These are phyloP conservation scores for Tinea trinotella DNA, from an alignment of 2,888 invertebrate genomes.

Conservation along the genomic window DNA sequence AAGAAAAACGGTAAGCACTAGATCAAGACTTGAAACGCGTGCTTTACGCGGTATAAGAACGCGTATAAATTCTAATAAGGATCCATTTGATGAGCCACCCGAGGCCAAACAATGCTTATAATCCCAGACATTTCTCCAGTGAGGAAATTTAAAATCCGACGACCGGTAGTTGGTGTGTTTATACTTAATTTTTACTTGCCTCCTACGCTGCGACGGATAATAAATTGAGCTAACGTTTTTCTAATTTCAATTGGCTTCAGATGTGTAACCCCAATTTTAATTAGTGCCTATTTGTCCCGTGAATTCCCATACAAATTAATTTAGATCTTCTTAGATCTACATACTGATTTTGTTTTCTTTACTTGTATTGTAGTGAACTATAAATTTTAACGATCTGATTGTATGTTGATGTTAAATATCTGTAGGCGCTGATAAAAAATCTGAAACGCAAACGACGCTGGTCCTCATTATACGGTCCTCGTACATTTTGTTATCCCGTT, in stretches of 20 bases:
- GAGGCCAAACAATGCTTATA: constrained; percentile 61
- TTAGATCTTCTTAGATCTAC: too few species aligned
- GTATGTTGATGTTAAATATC: too few species aligned
- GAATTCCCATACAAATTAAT: too few species aligned
- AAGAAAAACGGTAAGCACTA: constrained; percentile 45
- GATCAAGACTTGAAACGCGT: constrained; percentile 38
- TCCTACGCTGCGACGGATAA: constrained; percentile 54
- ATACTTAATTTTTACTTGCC: constrained; percentile 35
- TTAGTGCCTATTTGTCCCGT: background rate
- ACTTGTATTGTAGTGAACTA: too few species aligned
- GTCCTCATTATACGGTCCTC: too few species aligned
- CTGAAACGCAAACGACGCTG: too few species aligned
- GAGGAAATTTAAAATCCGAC: constrained; percentile 50
- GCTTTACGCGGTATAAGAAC: constrained; percentile 29
- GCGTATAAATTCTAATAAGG: constrained; percentile 64
- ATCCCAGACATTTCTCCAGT: constrained; percentile 61
- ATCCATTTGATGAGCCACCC: constrained; percentile 49
- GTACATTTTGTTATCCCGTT: too few species aligned
- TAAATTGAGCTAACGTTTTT: constrained; percentile 39
- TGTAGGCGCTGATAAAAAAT: too few species aligned
- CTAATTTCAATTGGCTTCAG: background rate
- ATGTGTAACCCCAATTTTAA: background rate
- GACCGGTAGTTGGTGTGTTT: constrained; percentile 44
- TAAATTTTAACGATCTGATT: too few species aligned
- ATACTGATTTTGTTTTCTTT: too few species aligned